A percentile compares a stretch with the other conserved stretches of the same genome.
Conservation (phyloP, 2,888 invertebrate species). For the Sesamia inferens region DNA sequence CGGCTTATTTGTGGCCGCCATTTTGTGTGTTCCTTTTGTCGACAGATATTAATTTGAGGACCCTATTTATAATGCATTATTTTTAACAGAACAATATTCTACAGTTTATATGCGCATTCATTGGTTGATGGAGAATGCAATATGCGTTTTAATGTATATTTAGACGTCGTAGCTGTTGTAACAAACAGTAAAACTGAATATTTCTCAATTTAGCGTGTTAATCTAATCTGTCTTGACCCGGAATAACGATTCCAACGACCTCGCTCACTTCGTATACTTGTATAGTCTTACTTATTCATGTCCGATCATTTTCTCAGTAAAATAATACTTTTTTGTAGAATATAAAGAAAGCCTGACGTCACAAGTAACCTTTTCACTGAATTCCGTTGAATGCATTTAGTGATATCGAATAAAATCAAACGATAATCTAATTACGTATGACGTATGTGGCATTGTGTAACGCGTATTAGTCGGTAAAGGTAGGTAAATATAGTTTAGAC, state of each 20-base stretch:
- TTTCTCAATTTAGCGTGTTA: constrained; percentile 58
- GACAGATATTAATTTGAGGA: constrained; percentile 76
- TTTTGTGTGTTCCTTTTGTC: constrained; percentile 84
- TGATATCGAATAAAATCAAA: constrained; percentile 31
- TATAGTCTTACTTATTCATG: constrained; percentile 32
- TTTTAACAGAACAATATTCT: constrained; percentile 35
- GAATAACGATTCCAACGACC: constrained; percentile 55
- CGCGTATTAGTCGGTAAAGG: constrained; percentile 37
- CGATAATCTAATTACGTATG: constrained; percentile 51
- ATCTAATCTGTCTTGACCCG: constrained; percentile 64
- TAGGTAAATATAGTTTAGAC: constrained; percentile 46
- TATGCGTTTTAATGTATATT: constrained; percentile 26
- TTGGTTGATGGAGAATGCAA: constrained; percentile 1
- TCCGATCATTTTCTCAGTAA: constrained; percentile 12
- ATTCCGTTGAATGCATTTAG: constrained; percentile 28
- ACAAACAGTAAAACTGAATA: constrained; percentile 36
- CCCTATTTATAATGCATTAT: constrained; percentile 62
- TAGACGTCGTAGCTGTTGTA: constrained; percentile 4
- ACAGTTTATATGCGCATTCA: constrained; percentile 18
- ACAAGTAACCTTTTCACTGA: constrained; percentile 18
- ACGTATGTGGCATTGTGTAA: constrained; percentile 44
- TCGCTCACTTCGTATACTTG: constrained; percentile 20
- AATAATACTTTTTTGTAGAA: constrained; percentile 1
- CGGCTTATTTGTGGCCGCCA: constrained; percentile 80
- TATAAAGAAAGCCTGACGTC: constrained; percentile 19